These are phyloP conservation scores for Iphiclides podalirius DNA, from an alignment of 2,888 invertebrate species.

Conservation along the genomic window DNA sequence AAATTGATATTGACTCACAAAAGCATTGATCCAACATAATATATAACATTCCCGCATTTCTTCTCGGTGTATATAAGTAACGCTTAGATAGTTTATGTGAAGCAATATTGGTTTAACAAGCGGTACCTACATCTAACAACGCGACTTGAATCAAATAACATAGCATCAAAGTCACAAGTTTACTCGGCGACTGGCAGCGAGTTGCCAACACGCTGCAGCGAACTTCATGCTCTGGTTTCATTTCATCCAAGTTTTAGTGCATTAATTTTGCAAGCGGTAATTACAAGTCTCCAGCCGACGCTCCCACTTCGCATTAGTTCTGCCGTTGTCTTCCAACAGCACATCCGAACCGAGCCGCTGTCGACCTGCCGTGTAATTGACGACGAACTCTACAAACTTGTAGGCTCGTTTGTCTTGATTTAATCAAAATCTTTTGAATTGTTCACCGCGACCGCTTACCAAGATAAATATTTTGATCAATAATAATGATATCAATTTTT, in stretches of 20 bases:
- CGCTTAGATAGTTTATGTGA: background rate
- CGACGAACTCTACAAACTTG: constrained; percentile 57
- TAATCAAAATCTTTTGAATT: constrained; percentile 48
- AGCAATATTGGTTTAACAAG: constrained; percentile 4
- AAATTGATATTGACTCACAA: constrained; percentile 21
- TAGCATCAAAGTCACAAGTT: constrained; percentile 48
- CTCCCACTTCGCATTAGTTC: constrained; percentile 70
- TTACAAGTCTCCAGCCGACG: constrained; percentile 73
- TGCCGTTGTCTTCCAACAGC: constrained; percentile 59
- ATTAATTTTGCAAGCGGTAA: constrained; percentile 78
- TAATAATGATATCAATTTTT: no score
- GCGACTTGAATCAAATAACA: constrained; percentile 33
- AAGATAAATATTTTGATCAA: no score
- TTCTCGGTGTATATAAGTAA: no score
- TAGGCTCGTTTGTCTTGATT: constrained; percentile 62
- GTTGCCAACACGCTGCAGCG: constrained; percentile 43
- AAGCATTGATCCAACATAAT: constrained; percentile 22
- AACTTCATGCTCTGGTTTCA: constrained; percentile 72
- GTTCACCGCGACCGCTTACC: background rate
- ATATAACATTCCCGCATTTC: background rate
- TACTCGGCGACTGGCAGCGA: constrained; percentile 44
- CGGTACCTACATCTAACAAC: constrained; percentile 5
- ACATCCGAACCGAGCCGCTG: constrained; percentile 51
- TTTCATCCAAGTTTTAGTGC: constrained; percentile 74
- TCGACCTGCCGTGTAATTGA: constrained; percentile 61